Percentiles rank a stretch among this genome's conserved stretches.
phyloP scores from a whole-genome alignment of 2,113 vertebrate species.

The Malaclemys terrapin region DNA sequence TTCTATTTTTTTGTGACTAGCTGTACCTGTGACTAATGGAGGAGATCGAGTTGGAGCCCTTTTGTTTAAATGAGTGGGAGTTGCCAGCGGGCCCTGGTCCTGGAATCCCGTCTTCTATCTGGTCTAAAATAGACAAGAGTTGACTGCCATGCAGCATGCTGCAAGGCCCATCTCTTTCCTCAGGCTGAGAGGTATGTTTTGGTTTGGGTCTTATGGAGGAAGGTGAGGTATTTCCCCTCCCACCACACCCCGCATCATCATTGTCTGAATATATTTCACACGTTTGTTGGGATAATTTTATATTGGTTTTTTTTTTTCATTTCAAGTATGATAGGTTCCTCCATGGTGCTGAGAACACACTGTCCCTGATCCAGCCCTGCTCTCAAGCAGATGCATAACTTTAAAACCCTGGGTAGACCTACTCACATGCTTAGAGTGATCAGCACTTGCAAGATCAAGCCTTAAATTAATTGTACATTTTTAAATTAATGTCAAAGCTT shows the following conservation, averaged over 20 bases:
- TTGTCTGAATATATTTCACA: not conserved
- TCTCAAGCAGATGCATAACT: not conserved
- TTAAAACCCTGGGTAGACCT: not conserved
- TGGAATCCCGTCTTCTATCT: not conserved
- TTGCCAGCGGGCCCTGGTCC: not conserved
- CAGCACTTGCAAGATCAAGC: not conserved
- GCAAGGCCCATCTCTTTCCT: not conserved
- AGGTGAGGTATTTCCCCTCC: not conserved
- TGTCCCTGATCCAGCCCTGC: not conserved
- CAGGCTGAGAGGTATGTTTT: accelerated
- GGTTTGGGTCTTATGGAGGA: not conserved
- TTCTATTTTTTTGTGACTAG: not conserved
- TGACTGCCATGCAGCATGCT: not conserved
- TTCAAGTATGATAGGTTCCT: not conserved
- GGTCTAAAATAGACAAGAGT: not conserved
- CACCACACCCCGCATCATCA: not conserved
- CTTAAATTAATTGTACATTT: not conserved
- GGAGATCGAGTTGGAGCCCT: not conserved
- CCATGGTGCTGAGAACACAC: not conserved
- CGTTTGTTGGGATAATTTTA: not conserved
- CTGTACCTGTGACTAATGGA: not conserved
- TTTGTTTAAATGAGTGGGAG: not conserved
- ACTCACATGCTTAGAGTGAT: not conserved
- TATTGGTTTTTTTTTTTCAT: not conserved
- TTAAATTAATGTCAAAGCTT: not conserved